These are phyloP conservation scores for Lerema accius DNA, from an alignment of 1,140 invertebrate genomes.

Conservation along the genomic window DNA sequence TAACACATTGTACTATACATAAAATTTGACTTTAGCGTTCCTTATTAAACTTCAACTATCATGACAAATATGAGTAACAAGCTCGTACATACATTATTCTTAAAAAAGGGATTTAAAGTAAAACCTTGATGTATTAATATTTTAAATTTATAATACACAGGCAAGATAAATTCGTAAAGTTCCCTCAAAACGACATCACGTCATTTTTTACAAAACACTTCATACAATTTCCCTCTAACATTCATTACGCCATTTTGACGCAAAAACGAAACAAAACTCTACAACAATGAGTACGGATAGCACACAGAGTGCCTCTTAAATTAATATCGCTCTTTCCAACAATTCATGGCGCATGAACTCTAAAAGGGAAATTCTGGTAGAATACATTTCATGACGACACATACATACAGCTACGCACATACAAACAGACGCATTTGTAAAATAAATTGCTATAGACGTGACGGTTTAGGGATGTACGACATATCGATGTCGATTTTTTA, in stretches of 20 bases:
- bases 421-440: constrained; percentile 52
- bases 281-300: not conserved
- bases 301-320: constrained; percentile 31
- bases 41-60: too few relatives aligned
- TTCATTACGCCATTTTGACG: constrained; percentile 1
- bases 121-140: too few relatives aligned
- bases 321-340: constrained; percentile 48
- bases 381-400: constrained; percentile 37
- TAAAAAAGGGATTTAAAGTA: too few relatives aligned
- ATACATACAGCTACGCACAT: constrained; percentile 26
- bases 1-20: too few relatives aligned
- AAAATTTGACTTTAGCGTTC: too few relatives aligned
- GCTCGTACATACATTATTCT: too few relatives aligned
- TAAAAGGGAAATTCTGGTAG: constrained; percentile 44
- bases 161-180: too few relatives aligned
- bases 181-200: too few relatives aligned
- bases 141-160: too few relatives aligned
- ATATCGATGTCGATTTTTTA: not conserved
- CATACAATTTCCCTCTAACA: constrained; percentile 4
- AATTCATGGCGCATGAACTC: constrained; percentile 41
- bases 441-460: constrained; percentile 56
- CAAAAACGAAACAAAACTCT: constrained; percentile 3
- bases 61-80: too few relatives aligned
- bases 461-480: constrained; percentile 22
- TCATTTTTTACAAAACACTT: too few relatives aligned